phyloP scores from a whole-genome alignment of 2,797 vertebrate genomes.

The Clarias platycephalus region DNA sequence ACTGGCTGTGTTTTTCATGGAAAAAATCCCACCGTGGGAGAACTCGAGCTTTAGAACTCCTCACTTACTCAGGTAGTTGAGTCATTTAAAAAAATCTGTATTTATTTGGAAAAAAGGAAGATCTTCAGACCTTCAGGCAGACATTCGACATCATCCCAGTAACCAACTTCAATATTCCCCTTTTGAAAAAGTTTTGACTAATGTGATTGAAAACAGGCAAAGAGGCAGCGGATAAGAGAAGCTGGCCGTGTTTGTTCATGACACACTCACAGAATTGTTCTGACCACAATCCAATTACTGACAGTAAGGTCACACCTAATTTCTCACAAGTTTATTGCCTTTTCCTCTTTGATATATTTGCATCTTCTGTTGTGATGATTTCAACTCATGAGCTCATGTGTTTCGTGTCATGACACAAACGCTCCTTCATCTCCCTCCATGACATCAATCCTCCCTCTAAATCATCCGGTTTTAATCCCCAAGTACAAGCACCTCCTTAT shows the following conservation, averaged over 20 bases:
- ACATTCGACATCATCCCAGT: conserved; percentile 52
- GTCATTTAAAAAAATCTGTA: conserved; percentile 62
- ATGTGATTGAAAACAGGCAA: conserved; percentile 65
- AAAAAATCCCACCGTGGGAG: conserved; percentile 64
- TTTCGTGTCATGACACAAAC: conserved; percentile 49
- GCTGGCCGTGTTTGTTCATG: conserved; percentile 24
- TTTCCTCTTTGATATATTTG: conserved; percentile 43
- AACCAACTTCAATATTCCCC: conserved; percentile 59
- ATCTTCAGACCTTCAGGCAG: conserved; percentile 35
- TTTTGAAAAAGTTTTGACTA: conserved; percentile 64
- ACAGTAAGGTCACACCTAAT: conserved; percentile 43
- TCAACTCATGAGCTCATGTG: conserved; percentile 53
- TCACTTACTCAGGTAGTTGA: conserved; percentile 64
- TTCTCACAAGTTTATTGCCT: conserved; percentile 30
- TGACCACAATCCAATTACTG: conserved; percentile 30
- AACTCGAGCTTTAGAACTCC: conserved; percentile 53
- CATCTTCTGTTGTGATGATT: conserved; percentile 40
- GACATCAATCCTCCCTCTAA: conserved; percentile 53
- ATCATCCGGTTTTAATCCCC: conserved; percentile 33
- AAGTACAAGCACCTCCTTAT: conserved; percentile 44
- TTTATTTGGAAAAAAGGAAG: conserved; percentile 61
- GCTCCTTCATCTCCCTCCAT: conserved; percentile 52
- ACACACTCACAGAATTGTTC: conserved; percentile 21
- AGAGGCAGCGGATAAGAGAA: conserved; percentile 28
- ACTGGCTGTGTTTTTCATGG: conserved; percentile 55